Percentiles rank a stretch among this genome's conserved stretches.
These are phyloP conservation scores for Eulemur albifrons DNA, from an alignment of 2,797 vertebrate species.

Conservation along the genomic window DNA sequence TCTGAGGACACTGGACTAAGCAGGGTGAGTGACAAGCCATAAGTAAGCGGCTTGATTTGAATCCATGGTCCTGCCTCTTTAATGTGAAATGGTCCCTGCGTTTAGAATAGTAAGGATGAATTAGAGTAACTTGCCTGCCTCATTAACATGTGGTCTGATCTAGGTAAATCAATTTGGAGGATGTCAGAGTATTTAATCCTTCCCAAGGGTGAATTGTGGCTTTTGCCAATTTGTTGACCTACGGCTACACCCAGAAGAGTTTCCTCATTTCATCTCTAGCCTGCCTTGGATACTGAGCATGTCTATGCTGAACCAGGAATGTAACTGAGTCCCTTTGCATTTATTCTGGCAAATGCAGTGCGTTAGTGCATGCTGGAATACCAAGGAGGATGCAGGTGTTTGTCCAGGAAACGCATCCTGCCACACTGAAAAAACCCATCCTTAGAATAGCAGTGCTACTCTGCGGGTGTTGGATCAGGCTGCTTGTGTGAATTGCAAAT, in stretches of 20 bases:
- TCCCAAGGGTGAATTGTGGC: conserved; percentile 74
- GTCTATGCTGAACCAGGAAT: not conserved
- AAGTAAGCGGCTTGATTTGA: conserved; percentile 41
- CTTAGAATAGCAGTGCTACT: not conserved
- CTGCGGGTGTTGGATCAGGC: not conserved
- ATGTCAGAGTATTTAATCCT: conserved; percentile 69
- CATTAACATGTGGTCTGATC: conserved; percentile 74
- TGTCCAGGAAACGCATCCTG: not conserved
- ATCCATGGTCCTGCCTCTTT: not conserved
- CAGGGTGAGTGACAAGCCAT: not conserved
- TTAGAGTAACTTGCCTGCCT: conserved; percentile 67
- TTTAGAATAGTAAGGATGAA: conserved; percentile 57
- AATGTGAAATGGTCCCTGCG: conserved; percentile 2
- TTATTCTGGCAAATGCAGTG: not conserved
- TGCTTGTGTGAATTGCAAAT: not conserved
- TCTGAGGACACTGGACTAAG: not conserved
- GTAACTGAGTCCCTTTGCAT: not conserved
- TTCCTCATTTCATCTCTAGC: not conserved
- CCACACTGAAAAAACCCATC: not conserved
- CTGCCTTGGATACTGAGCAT: not conserved
- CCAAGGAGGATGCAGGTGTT: not conserved
- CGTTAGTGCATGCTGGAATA: not conserved
- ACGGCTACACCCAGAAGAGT: not conserved
- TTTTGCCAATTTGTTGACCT: conserved; percentile 75
- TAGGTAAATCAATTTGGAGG: conserved; percentile 74